Base-by-base conservation (phyloP, 2,113 vertebrate genomes). In the Paramisgurnus dabryanus region DNA sequence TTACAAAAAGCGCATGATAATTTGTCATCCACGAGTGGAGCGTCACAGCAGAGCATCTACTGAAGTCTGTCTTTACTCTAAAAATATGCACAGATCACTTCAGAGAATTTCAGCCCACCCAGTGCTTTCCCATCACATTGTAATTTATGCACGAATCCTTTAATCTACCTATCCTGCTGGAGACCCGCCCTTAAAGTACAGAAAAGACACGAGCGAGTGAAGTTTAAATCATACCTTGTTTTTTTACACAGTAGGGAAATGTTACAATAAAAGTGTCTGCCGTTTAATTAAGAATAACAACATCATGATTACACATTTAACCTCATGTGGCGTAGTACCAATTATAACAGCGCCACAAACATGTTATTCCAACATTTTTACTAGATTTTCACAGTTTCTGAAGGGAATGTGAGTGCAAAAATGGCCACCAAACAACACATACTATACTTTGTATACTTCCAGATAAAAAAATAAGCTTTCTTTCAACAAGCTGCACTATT, bases 71-170 rank as follows among this genome's bases (percentile, higher is more conserved):
- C 74, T 63, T 68, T 67, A 8, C 45, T 76, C 72, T 69, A 50
- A 71, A 71, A 85, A 64, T 72, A 80, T 70, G 50, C 61, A 17
- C 67, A 4, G 11, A 18, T 79, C 49, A 76, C 75, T 71, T 75
- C 27, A 7, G 69, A 76, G 70, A 13, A 18, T 76, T 27, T n/a
- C 67, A 65, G 84, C 74, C 84, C 84, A 85, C 84, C 84, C 84
- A 85, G 55, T 7, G 78, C 22, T 70, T 68, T 13, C 8, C 41
- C 64, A 77, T 45, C 70, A 49, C 68, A 49, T 78, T 80, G 68
- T 83, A 82, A 85, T 85, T 82, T 78, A 76, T 50, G 27, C 57
- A 39, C 27, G 78, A 66, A 83, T 83, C 81, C 81, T 85, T 72
- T 83, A 80, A 85, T 85, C 84, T 80, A 57, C 39, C 73, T 45